These are phyloP conservation scores for Catharus bicknelli DNA, from an alignment of 2,113 vertebrate genomes.

Conservation along the genomic window DNA sequence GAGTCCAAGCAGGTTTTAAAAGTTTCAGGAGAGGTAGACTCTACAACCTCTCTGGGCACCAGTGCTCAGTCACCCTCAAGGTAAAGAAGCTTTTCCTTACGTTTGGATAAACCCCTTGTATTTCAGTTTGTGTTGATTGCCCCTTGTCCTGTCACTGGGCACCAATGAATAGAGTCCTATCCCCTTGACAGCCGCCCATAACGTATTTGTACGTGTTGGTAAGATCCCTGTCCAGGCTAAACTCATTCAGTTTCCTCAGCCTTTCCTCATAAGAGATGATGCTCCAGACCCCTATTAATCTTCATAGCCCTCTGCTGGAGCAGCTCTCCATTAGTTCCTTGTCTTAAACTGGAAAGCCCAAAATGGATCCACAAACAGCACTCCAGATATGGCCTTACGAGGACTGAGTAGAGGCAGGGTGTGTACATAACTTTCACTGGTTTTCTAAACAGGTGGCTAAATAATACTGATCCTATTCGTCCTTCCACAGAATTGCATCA, in stretches of 20 bases:
- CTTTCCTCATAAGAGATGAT: background rate
- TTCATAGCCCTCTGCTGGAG: background rate
- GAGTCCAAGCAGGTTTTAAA: background rate
- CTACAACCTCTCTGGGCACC: background rate
- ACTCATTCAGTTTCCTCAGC: too few relatives aligned
- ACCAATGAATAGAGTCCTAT: background rate
- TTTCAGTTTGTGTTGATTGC: background rate
- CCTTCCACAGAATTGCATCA: background rate
- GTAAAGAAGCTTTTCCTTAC: background rate
- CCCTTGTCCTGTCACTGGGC: too few relatives aligned
- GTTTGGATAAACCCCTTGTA: background rate
- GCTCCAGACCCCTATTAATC: background rate
- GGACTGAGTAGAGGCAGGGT: background rate
- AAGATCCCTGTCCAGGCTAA: background rate
- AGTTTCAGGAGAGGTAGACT: background rate
- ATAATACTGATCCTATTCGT: background rate
- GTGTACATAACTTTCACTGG: background rate
- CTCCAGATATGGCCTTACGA: background rate
- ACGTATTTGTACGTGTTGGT: too few relatives aligned
- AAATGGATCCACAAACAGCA: background rate
- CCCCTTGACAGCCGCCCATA: background rate
- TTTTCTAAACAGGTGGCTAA: slow-evolving; percentile 1
- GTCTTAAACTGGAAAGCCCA: background rate
- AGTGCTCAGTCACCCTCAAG: background rate
- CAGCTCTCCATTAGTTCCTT: background rate